These are phyloP conservation scores for Ctenopoma multispine DNA, from an alignment of 2,797 vertebrate species.

Conservation along the genomic window DNA sequence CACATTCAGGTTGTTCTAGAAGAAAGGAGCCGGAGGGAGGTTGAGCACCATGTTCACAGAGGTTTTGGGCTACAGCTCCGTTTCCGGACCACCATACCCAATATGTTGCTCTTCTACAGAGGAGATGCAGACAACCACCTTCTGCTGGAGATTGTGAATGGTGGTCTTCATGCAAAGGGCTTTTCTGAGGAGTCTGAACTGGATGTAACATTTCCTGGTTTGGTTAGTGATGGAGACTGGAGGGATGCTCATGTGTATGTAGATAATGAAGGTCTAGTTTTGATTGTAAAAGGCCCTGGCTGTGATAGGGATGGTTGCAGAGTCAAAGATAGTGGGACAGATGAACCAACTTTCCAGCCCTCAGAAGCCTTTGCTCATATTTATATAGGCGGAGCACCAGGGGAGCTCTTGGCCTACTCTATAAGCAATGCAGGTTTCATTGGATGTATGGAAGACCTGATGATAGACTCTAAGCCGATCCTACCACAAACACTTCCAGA, in stretches of 20 bases:
- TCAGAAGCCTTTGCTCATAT: constrained; percentile 57
- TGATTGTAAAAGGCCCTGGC: constrained; percentile 81
- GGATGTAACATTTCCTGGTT: constrained; percentile 59
- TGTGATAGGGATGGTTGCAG: constrained; percentile 80
- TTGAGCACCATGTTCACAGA: constrained; percentile 28
- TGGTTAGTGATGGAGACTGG: constrained; percentile 89
- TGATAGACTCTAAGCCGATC: constrained; percentile 81
- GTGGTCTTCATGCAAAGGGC: constrained; percentile 79
- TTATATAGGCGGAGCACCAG: constrained; percentile 83
- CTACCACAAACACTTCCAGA: constrained; percentile 80
- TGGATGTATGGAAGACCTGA: constrained; percentile 92
- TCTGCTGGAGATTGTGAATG: constrained; percentile 84
- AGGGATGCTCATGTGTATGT: constrained; percentile 77
- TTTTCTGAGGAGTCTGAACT: constrained; percentile 69
- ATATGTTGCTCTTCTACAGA: constrained; percentile 85
- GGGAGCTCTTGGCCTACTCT: constrained; percentile 67
- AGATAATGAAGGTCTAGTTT: constrained; percentile 73
- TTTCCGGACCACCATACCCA: constrained; percentile 91
- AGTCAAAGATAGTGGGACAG: constrained; percentile 36
- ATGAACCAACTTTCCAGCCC: constrained; percentile 61
- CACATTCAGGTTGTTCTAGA: constrained; percentile 72
- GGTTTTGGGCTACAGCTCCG: constrained; percentile 79
- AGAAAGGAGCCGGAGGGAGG: constrained; percentile 67
- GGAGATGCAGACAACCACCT: constrained; percentile 79
- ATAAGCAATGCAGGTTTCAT: constrained; percentile 80